phyloP scores from a whole-genome alignment of 2,113 vertebrate species.

The human (Homo sapiens) region DNA sequence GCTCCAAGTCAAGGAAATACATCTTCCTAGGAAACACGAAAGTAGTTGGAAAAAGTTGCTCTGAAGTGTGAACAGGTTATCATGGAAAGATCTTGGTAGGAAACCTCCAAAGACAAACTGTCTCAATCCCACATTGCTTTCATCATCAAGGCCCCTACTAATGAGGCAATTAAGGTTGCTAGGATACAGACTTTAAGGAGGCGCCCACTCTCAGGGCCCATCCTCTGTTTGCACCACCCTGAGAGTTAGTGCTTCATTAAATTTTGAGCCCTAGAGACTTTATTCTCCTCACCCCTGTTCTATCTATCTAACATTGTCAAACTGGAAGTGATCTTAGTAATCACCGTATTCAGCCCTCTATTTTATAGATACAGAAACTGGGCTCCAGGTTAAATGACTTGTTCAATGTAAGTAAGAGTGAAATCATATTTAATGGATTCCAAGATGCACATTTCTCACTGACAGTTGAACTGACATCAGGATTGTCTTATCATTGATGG shows the following conservation, averaged over 20 bases:
- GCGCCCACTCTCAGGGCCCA: rapidly evolving
- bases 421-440: background rate
- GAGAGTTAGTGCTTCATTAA: background rate
- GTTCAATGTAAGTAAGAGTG: background rate
- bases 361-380: background rate
- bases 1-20: background rate
- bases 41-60: background rate
- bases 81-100: background rate
- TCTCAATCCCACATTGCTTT: background rate
- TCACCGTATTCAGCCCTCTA: background rate
- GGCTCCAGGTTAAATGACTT: background rate
- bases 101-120: background rate
- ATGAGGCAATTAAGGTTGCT: background rate
- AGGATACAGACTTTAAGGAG: background rate
- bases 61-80: background rate
- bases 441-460: background rate
- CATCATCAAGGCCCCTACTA: background rate
- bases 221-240: background rate
- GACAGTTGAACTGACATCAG: background rate
- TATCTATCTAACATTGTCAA: background rate
- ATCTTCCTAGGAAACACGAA: background rate
- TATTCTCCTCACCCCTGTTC: background rate
- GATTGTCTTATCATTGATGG: background rate
- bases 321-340: background rate
- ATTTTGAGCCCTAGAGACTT: background rate